Percentiles rank a stretch among this genome's conserved stretches.
These are phyloP conservation scores for Jordanella pulchra DNA, from an alignment of 2,797 vertebrate species.

Conservation along the genomic window DNA sequence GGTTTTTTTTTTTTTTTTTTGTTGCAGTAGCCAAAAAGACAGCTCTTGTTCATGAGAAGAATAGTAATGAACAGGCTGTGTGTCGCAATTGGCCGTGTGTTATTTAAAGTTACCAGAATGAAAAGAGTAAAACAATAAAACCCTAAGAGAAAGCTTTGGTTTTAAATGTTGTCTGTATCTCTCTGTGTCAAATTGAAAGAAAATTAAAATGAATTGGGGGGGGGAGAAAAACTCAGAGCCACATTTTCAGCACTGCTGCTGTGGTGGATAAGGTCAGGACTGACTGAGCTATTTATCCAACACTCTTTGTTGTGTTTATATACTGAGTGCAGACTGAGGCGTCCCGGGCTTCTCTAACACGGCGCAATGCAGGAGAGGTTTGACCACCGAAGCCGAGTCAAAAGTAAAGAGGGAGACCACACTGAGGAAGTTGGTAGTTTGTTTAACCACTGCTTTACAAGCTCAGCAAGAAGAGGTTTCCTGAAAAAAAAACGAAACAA, in stretches of 20 bases:
- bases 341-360: constrained; percentile 1
- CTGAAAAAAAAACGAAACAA: neutral
- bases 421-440: constrained; percentile 3
- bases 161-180: constrained; percentile 1
- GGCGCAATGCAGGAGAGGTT: constrained; percentile 15
- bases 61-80: constrained; percentile 13
- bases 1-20: constrained; percentile 8
- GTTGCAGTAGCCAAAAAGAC: constrained; percentile 15
- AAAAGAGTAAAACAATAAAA: neutral
- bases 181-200: neutral
- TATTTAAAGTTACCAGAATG: constrained; percentile 3
- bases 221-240: neutral
- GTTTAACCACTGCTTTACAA: neutral
- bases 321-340: constrained; percentile 23
- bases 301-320: constrained; percentile 52
- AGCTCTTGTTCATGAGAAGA: constrained; percentile 38
- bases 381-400: neutral
- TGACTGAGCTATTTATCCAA: constrained; percentile 56
- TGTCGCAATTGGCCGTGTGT: constrained; percentile 7
- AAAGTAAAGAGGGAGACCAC: constrained; percentile 7
- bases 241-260: constrained; percentile 10
- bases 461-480: neutral
- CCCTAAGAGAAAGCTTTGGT: neutral
- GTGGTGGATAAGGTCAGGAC: constrained; percentile 23
- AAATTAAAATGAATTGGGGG: neutral